phyloP scores from a whole-genome alignment of 2,797 vertebrate species.

The Acanthurus leucopareius region DNA sequence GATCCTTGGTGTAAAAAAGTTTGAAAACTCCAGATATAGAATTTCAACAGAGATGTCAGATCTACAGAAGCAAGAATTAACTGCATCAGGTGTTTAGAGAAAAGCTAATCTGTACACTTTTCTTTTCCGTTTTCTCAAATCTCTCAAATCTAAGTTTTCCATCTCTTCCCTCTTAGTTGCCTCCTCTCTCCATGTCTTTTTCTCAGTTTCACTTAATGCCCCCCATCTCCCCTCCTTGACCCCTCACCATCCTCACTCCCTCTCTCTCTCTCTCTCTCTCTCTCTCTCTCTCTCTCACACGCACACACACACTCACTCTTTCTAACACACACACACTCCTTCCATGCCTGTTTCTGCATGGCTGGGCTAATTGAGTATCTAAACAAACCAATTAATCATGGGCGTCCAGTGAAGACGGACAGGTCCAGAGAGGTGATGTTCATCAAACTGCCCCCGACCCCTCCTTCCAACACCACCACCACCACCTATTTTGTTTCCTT shows the following conservation, averaged over 20 bases:
- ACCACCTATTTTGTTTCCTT: conserved; percentile 92
- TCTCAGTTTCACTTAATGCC: conserved; percentile 68
- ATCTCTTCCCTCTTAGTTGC: conserved; percentile 31
- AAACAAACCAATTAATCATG: conserved; percentile 99
- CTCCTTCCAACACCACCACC: conserved; percentile 65
- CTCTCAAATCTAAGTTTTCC: conserved; percentile 71
- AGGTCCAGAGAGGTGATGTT: conserved; percentile 97
- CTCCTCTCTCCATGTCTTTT: conserved; percentile 22
- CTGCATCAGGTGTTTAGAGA: background rate
- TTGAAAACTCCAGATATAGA: background rate
- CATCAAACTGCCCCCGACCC: conserved; percentile 86
- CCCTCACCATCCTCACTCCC: conserved; percentile 58
- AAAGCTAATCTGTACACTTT: background rate
- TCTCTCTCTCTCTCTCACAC: conserved; percentile 2
- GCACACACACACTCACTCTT: background rate
- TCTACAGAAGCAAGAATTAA: background rate
- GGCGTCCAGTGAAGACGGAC: conserved; percentile 92
- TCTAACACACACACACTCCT: conserved; percentile 43
- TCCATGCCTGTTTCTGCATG: conserved; percentile 87
- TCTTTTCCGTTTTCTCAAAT: conserved; percentile 33
- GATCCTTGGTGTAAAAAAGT: background rate
- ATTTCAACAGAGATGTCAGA: background rate
- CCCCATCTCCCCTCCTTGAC: conserved; percentile 30
- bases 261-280: conserved; percentile 28
- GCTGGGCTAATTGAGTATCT: conserved; percentile 96